Base-by-base conservation (phyloP, 2,888 invertebrate species). In the Phragmatobia fuliginosa region DNA sequence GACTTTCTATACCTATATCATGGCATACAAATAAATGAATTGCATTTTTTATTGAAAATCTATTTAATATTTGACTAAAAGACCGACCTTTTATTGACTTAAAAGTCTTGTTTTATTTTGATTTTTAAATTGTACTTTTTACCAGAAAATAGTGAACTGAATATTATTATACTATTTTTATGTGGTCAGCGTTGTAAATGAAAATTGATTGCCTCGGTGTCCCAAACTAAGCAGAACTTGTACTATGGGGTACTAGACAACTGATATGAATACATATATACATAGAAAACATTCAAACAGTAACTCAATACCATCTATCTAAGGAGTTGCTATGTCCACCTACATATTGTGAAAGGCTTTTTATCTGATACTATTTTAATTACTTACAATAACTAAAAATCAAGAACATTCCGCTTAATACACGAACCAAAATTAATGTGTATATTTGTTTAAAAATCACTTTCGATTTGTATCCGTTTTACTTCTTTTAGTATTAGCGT, bases 1-100 rank as follows among this genome's bases (percentile, higher is more conserved):
- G 67, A 73, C 78, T 81, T 81, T 81, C 78, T 81, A 78, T 62
- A 72, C 28, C 16, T 28, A 56, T 62, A 25, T 72, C 67, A 70
- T 71, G 33, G 61, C 36, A 25, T 25, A 62, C 58, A 58, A 38
- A 28, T 72, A 58, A 61, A 71, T 58, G 60, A 68, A 68, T 49
- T 61, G 6, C 28, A n/a, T n/a, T 21, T 49, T n/a, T n/a, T n/a
- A n/a, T n/a, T n/a, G n/a, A n/a, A n/a, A n/a, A n/a, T n/a, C n/a
- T 8, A n/a, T n/a, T 18, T 49, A 45, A 45, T 21, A 45, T 25
- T 8, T 62, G 4, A 21, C 14, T 16, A 56, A 5, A 28, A 7
- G 28, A 28, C 14, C 11, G 14, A 52, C 18, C 18, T 18, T 41
- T 18, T 41, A 41, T 18, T 0, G 5, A 21, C 38, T 45, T 21